Conservation (phyloP, 2,888 invertebrate genomes). For the Standfussiana lucernea region DNA sequence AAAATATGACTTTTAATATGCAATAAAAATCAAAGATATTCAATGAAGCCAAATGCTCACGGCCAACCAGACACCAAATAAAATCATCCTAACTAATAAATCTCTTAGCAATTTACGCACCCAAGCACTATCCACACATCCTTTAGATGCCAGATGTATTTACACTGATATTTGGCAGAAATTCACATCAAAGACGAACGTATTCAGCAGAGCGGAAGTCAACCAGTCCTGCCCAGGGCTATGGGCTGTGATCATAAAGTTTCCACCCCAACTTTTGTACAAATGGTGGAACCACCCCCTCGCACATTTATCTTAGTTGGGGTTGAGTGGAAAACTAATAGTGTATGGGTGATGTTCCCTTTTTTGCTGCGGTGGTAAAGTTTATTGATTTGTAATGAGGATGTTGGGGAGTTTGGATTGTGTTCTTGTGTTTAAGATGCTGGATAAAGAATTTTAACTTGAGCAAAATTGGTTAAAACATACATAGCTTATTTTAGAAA, state of each 20-base stretch:
- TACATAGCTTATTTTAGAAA: background rate
- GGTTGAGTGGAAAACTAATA: constrained; percentile 60
- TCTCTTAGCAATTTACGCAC: background rate
- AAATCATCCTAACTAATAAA: background rate
- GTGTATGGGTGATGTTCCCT: constrained; percentile 42
- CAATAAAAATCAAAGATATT: background rate
- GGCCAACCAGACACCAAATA: background rate
- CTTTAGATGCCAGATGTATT: background rate
- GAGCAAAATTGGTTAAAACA: background rate
- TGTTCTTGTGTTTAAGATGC: background rate
- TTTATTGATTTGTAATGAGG: constrained; percentile 35
- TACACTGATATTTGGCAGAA: constrained; percentile 45
- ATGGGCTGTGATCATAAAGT: constrained; percentile 52
- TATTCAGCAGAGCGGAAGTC: constrained; percentile 51
- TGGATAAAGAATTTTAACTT: background rate
- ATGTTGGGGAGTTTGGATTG: background rate
- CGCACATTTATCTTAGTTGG: constrained; percentile 55
- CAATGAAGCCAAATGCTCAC: background rate
- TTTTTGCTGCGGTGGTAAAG: constrained; percentile 33
- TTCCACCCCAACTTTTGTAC: constrained; percentile 62
- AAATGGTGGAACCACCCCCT: constrained; percentile 40
- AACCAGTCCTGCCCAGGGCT: constrained; percentile 35
- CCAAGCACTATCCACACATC: background rate
- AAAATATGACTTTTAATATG: no score
- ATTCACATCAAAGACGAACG: constrained; percentile 55